Conservation (phyloP, 2,797 vertebrate genomes). For the Sebastes alutus region DNA sequence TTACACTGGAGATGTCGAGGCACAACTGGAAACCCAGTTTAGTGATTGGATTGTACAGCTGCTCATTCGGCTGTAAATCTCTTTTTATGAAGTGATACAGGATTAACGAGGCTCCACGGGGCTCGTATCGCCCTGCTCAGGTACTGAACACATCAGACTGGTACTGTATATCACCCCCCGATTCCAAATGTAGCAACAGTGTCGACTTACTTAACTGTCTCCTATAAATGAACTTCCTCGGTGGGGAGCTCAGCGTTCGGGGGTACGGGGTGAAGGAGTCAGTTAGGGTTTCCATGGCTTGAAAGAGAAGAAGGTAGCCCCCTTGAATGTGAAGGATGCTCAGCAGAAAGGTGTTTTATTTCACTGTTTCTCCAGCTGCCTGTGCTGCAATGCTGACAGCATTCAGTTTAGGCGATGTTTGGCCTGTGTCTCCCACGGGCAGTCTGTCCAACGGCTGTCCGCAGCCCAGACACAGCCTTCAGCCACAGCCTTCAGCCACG, state of each 20-base stretch:
- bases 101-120: conserved; percentile 46
- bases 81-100: conserved; percentile 49
- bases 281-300: conserved; percentile 51
- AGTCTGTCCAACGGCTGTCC: conserved; percentile 71
- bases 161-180: conserved; percentile 24
- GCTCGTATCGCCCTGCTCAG: conserved; percentile 46
- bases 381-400: conserved; percentile 79
- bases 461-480: conserved; percentile 51
- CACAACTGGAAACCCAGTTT: conserved; percentile 36
- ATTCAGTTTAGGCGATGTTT: conserved; percentile 75
- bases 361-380: conserved; percentile 88
- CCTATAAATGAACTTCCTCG: conserved; percentile 60
- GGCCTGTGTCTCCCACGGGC: conserved; percentile 70
- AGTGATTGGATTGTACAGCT: conserved; percentile 48
- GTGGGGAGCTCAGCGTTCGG: conserved; percentile 18
- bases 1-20: neutral
- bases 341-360: conserved; percentile 77
- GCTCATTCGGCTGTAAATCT: conserved; percentile 56
- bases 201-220: conserved; percentile 56
- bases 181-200: conserved; percentile 70
- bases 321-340: conserved; percentile 68
- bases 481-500: conserved; percentile 37
- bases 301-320: conserved; percentile 69
- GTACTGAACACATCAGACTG: conserved; percentile 47
- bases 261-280: conserved; percentile 14